A percentile compares a stretch with the other conserved stretches of the same genome.
Evolutionary conservation across 2,888 invertebrate species (phyloP).

Genomic region (Odontomyia ornata): DNA sequence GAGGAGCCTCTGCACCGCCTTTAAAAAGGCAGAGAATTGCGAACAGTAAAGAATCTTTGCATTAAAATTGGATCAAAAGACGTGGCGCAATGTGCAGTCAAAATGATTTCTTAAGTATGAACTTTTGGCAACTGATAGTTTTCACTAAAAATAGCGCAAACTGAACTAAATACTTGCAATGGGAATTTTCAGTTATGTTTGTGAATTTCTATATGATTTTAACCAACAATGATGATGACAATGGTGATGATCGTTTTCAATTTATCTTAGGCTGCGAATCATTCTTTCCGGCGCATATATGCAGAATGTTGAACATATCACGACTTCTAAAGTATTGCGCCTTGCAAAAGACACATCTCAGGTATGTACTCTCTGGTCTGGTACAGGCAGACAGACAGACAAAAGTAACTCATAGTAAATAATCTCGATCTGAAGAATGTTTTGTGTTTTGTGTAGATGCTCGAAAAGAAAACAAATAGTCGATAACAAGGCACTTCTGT

Average conservation of each 20-base stretch:
- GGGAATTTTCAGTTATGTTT: too few relatives aligned
- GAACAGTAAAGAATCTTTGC: too few relatives aligned
- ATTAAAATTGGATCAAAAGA: too few relatives aligned
- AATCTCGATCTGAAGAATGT: conserved; percentile 41
- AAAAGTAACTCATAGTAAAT: conserved; percentile 8
- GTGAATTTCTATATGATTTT: too few relatives aligned
- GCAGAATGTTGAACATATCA: conserved; percentile 43
- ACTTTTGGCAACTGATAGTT: too few relatives aligned
- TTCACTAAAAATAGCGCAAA: too few relatives aligned
- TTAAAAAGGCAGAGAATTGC: too few relatives aligned
- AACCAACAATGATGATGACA: too few relatives aligned
- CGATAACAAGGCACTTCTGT: conserved; percentile 43
- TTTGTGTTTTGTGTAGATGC: conserved; percentile 27
- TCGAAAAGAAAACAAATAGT: conserved; percentile 40
- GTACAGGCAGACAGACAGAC: neutral
- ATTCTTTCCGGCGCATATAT: conserved; percentile 3
- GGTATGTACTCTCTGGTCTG: neutral
- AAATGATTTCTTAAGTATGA: too few relatives aligned
- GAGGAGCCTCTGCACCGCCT: too few relatives aligned
- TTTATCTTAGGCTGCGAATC: conserved; percentile 34
- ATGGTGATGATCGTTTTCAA: conserved; percentile 23
- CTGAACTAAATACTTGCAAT: too few relatives aligned
- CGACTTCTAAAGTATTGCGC: conserved; percentile 31
- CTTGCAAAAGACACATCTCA: conserved; percentile 27
- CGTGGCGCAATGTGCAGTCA: too few relatives aligned